These are phyloP conservation scores for Drymonia ruficornis DNA, from an alignment of 2,888 invertebrate genomes.

Conservation along the genomic window DNA sequence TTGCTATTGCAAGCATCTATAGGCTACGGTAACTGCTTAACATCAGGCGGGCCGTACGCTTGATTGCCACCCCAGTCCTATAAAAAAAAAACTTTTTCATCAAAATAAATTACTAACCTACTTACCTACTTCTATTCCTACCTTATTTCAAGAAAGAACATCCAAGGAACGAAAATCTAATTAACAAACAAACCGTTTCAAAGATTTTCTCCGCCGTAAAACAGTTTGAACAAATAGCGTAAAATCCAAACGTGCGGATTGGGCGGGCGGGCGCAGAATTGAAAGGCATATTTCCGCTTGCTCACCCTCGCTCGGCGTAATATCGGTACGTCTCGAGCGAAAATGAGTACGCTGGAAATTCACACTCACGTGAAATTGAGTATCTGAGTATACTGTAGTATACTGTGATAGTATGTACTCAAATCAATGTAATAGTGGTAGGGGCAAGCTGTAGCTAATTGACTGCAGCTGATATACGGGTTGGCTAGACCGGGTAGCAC, in stretches of 20 bases:
- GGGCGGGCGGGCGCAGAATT: constrained; percentile 3
- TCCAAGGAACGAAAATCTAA: background rate
- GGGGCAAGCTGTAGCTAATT: too few species aligned
- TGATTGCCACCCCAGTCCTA: too few species aligned
- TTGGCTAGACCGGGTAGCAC: too few species aligned
- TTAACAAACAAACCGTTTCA: constrained; percentile 4
- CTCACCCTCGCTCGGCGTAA: background rate
- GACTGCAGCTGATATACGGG: too few species aligned
- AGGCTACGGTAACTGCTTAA: too few species aligned
- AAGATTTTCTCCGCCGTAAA: background rate
- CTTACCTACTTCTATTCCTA: too few species aligned
- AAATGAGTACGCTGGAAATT: constrained; percentile 2
- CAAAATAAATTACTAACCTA: too few species aligned
- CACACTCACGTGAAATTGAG: background rate
- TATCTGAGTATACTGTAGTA: constrained; percentile 3
- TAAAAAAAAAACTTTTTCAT: too few species aligned
- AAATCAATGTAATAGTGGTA: too few species aligned
- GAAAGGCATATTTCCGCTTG: constrained; percentile 9
- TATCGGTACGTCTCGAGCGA: constrained; percentile 2
- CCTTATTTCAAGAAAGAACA: background rate
- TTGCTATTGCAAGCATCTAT: too few species aligned
- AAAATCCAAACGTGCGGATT: background rate
- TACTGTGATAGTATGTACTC: too few species aligned
- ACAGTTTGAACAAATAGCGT: background rate
- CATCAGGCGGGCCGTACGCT: too few species aligned